A percentile compares a stretch with the other conserved stretches of the same genome.
These are phyloP conservation scores for Chrysopa pallens DNA, from an alignment of 1,140 invertebrate species.

Conservation along the genomic window DNA sequence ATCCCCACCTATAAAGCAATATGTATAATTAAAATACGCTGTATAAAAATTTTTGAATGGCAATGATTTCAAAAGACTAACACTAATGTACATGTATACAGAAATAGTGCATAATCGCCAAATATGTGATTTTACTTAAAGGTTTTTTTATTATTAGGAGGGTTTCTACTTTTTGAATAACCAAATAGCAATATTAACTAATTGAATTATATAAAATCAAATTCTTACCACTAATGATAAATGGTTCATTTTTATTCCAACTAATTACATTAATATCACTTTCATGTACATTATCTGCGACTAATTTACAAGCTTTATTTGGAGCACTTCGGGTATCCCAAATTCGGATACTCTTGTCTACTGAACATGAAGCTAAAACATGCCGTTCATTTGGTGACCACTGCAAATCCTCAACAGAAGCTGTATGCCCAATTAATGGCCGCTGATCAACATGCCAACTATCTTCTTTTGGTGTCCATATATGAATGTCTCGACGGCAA, in stretches of 20 bases:
- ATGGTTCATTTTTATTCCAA: slow-evolving; percentile 86
- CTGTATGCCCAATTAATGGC: slow-evolving; percentile 70
- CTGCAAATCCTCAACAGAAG: slow-evolving; percentile 94
- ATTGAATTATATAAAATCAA: not conserved
- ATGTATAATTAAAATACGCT: slow-evolving; percentile 20
- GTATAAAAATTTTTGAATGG: not conserved
- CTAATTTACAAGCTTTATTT: slow-evolving; percentile 81
- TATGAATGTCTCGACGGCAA: slow-evolving; percentile 77
- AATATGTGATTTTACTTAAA: too few relatives aligned
- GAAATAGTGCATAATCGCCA: too few relatives aligned
- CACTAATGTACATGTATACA: too few relatives aligned
- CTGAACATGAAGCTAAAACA: slow-evolving; percentile 89
- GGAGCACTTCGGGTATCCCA: slow-evolving; percentile 78
- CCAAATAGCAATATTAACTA: too few relatives aligned
- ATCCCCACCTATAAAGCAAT: slow-evolving; percentile 71
- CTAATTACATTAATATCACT: slow-evolving; percentile 94
- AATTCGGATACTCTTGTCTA: slow-evolving; percentile 78
- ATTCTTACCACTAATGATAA: slow-evolving; percentile 61
- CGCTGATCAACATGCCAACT: slow-evolving; percentile 80
- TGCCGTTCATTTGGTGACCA: slow-evolving; percentile 95
- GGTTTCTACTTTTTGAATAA: too few relatives aligned
- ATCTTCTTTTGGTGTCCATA: slow-evolving; percentile 67
- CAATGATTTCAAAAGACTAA: not conserved
- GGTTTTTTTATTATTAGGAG: too few relatives aligned
- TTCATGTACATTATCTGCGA: slow-evolving; percentile 69